Evolutionary conservation across 2,888 invertebrate genomes (phyloP).

Genomic region (Aporophyla lueneburgensis): DNA sequence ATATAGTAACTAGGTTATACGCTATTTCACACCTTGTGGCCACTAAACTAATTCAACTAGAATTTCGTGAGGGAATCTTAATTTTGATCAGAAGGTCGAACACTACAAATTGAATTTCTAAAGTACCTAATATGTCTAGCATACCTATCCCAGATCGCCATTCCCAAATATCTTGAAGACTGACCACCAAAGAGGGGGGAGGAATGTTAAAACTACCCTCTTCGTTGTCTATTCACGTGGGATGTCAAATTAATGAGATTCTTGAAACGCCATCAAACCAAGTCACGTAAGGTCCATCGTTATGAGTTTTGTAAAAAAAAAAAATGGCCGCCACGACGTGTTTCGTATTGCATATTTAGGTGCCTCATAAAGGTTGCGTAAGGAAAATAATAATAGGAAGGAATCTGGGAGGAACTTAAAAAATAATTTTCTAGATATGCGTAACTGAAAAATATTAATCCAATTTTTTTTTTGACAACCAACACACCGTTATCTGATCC

Average conservation of each 20-base stretch:
- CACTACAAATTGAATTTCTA: slow-evolving; percentile 15
- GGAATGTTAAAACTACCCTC: slow-evolving; percentile 68
- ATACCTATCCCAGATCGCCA: slow-evolving; percentile 16
- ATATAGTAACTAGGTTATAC: not conserved
- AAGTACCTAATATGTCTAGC: slow-evolving; percentile 16
- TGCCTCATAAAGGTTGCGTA: not conserved
- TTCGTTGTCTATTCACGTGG: slow-evolving; percentile 66
- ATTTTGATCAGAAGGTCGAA: slow-evolving; percentile 15
- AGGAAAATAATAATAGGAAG: slow-evolving; percentile 13
- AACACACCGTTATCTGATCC: too few species aligned
- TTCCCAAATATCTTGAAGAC: slow-evolving; percentile 52
- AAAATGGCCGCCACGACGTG: slow-evolving; percentile 58
- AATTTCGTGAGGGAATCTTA: slow-evolving; percentile 12
- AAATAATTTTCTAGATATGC: too few species aligned
- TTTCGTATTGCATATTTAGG: slow-evolving; percentile 49
- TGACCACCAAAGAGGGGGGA: slow-evolving; percentile 8
- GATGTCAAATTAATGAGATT: slow-evolving; percentile 68
- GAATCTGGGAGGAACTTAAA: too few species aligned
- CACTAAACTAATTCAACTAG: not conserved
- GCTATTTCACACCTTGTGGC: not conserved
- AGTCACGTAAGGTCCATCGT: slow-evolving; percentile 60
- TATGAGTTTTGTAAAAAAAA: slow-evolving; percentile 55
- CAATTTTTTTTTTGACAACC: too few species aligned
- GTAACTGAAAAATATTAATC: too few species aligned
- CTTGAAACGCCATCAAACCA: slow-evolving; percentile 53